Evolutionary conservation across 2,888 invertebrate species (phyloP).

Genomic region (Schizaphis graminum): DNA sequence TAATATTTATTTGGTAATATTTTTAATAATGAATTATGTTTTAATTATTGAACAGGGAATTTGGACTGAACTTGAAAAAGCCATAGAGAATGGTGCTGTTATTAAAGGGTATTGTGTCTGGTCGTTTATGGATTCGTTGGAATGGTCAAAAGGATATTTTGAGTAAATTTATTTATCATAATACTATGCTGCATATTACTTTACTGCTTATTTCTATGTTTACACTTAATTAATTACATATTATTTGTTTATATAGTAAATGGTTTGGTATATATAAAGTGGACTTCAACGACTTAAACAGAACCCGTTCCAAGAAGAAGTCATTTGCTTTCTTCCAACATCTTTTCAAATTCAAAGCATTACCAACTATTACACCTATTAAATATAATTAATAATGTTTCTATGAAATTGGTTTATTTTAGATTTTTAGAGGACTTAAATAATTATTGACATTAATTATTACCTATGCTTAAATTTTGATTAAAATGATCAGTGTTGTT

Average conservation of each 20-base stretch:
- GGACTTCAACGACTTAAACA: not conserved
- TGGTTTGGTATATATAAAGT: not conserved
- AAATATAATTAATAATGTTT: not conserved
- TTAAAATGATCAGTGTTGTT: not conserved
- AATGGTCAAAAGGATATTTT: not conserved
- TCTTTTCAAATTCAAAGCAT: not conserved
- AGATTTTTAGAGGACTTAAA: not conserved
- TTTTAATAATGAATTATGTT: not conserved
- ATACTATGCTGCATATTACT: not conserved
- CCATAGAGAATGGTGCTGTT: not conserved
- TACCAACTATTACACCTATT: not conserved
- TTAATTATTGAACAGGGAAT: constrained; percentile 15
- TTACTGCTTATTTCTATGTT: not conserved
- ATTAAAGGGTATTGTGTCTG: not conserved
- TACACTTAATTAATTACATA: no score
- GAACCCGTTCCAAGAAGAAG: not conserved
- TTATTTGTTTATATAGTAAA: not conserved
- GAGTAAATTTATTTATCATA: not conserved
- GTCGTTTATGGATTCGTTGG: constrained; percentile 40
- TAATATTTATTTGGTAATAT: no score
- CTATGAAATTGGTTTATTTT: not conserved
- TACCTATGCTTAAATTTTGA: not conserved
- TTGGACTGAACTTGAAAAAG: not conserved
- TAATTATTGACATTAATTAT: not conserved
- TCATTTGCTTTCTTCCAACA: not conserved